Evolutionary conservation across 92 coral and sea anemone species (phyloP), one percentile per base, ranked within the genome.

Genomic region (Epizoanthus fatuus): DNA sequence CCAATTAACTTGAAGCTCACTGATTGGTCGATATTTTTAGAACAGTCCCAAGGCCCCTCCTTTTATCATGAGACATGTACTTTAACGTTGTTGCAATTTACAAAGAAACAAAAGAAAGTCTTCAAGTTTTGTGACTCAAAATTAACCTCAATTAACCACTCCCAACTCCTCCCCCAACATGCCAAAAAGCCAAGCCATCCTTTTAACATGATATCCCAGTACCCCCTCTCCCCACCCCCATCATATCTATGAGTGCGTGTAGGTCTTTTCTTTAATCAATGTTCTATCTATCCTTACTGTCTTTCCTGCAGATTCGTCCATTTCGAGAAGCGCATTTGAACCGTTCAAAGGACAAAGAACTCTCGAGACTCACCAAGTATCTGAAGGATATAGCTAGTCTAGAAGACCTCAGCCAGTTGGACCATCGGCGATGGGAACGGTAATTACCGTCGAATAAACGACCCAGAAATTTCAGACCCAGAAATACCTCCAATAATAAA

Each of bases 401-500:
- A 54, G 90, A 95, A 54, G 94, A 93, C 68, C 87, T 97, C 13
- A 91, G 88, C 75, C 67, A 86, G 29, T 81, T 97, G 13, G 91
- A 97, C 74, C 99, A 97, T 88, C 89, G 96, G 60, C 64, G 90
- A 80, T 97, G 99, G 99, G 98, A 97, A 81, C 94, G 94, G 95
- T 97, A 64, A 74, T 42, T 71, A 69, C 45, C 9, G 2, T 49
- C 14, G 9, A 49, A 10, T 44, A 44, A 44, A 44, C 1, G 47
- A 44, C 47, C 47, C 8, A 4, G 47, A 4, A 44, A 44, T 44
- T 44, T 2, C 35, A 29, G 35, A 29, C 2, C 1, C 35, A 29
- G 35, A 29, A 29, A 29, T 2, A 29, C 35, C 35, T 29, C 35
- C 35, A 29, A 29, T 29, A 29, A 29, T 29, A 29, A 29, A 29